Conservation (phyloP, 2,888 invertebrate species). For the Plagodis pulveraria region DNA sequence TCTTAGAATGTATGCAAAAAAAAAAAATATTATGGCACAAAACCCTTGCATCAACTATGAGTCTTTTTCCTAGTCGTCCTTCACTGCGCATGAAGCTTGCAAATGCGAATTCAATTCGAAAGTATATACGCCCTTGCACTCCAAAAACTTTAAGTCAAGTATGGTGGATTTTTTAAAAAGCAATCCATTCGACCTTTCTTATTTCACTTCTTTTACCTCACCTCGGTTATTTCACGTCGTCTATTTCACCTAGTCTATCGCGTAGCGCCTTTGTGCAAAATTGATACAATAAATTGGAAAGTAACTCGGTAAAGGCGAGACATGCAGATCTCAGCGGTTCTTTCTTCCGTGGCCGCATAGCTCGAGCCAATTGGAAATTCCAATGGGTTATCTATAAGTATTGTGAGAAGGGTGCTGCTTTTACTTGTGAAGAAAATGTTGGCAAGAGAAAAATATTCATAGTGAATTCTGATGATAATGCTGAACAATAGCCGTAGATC, state of each 20-base stretch:
- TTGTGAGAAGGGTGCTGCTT: slow-evolving; percentile 4
- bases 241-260: slow-evolving; percentile 29
- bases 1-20: too few species aligned
- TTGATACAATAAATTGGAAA: slow-evolving; percentile 69
- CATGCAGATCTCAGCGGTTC: slow-evolving; percentile 65
- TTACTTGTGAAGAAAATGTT: not conserved
- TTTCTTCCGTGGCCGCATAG: slow-evolving; percentile 63
- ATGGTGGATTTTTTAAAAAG: slow-evolving; percentile 9
- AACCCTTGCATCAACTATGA: too few species aligned
- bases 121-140: not conserved
- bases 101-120: slow-evolving; percentile 3
- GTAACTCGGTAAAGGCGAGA: slow-evolving; percentile 54
- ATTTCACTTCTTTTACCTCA: slow-evolving; percentile 14
- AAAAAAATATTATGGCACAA: too few species aligned
- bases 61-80: too few species aligned
- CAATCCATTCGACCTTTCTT: slow-evolving; percentile 18
- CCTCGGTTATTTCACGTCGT: slow-evolving; percentile 13
- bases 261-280: slow-evolving; percentile 50
- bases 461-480: too few species aligned
- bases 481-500: too few species aligned
- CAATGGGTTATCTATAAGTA: slow-evolving; percentile 50
- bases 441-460: too few species aligned
- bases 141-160: not conserved
- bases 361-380: slow-evolving; percentile 75
- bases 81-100: not conserved